Percentiles rank a stretch among this genome's conserved stretches.
Conservation (phyloP, 2,888 invertebrate genomes). For the Eilema depressum region DNA sequence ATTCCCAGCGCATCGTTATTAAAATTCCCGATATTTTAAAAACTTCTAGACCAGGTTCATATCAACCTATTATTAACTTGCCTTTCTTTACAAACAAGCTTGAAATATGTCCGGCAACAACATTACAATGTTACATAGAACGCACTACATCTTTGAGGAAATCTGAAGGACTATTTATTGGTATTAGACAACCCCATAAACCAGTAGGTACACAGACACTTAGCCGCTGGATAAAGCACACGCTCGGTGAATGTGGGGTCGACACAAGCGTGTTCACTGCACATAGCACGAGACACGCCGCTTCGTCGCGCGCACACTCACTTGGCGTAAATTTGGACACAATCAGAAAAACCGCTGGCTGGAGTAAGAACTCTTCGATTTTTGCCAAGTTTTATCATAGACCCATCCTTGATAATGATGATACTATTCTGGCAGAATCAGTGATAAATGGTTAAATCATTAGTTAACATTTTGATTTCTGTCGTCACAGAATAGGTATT, state of each 20-base stretch:
- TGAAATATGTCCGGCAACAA: background rate
- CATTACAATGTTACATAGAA: no score
- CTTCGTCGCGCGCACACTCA: background rate
- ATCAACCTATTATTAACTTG: background rate
- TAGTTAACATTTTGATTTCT: no score
- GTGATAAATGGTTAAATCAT: no score
- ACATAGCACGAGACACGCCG: background rate
- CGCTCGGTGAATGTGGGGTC: constrained; percentile 1
- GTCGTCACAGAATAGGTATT: no score
- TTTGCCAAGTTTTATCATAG: no score
- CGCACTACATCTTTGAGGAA: background rate
- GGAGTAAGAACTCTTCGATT: background rate
- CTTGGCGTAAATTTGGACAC: background rate
- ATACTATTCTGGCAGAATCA: no score
- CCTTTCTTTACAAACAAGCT: background rate
- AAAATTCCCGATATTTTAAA: background rate
- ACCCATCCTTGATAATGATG: no score
- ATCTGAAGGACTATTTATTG: background rate
- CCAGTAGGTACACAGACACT: background rate
- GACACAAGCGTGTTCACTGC: background rate
- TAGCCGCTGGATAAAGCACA: constrained; percentile 1
- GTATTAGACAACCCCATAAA: background rate
- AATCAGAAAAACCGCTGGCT: background rate
- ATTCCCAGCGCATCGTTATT: background rate
- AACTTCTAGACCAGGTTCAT: background rate